A percentile compares a stretch with the other conserved stretches of the same genome.
These are phyloP conservation scores for Seira ritae DNA, from an alignment of 2,888 invertebrate genomes.

Conservation along the genomic window DNA sequence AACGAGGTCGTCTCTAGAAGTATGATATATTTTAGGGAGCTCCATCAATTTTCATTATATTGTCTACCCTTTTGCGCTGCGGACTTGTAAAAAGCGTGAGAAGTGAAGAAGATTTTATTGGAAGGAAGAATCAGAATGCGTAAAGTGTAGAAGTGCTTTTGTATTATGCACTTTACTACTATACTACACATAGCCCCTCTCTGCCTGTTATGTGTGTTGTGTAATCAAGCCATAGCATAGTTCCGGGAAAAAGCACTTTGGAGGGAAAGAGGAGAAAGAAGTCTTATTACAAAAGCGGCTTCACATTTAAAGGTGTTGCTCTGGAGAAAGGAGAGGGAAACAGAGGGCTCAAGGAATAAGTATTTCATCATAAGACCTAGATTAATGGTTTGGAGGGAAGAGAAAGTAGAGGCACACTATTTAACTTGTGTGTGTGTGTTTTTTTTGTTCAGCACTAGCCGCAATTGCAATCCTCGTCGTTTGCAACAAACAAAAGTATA, in stretches of 20 bases:
- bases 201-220: neutral
- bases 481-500: too few relatives aligned
- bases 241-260: neutral
- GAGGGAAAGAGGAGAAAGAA: neutral
- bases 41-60: slow-evolving; percentile 56
- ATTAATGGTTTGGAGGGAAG: slow-evolving; percentile 2
- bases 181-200: too few relatives aligned
- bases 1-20: too few relatives aligned
- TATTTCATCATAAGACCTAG: slow-evolving; percentile 16
- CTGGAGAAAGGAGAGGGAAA: neutral
- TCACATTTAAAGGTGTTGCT: neutral
- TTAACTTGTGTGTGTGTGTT: neutral
- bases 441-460: too few relatives aligned
- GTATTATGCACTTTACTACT: too few relatives aligned
- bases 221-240: neutral
- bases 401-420: neutral
- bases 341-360: neutral
- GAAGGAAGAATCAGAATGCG: neutral
- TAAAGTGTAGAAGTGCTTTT: neutral
- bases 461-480: too few relatives aligned
- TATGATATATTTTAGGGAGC: neutral
- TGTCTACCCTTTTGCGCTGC: neutral
- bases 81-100: neutral
- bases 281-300: neutral
- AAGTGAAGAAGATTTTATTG: neutral